Evolutionary conservation across 1,140 invertebrate species (phyloP).

Genomic region (Leguminivora glycinivorella): DNA sequence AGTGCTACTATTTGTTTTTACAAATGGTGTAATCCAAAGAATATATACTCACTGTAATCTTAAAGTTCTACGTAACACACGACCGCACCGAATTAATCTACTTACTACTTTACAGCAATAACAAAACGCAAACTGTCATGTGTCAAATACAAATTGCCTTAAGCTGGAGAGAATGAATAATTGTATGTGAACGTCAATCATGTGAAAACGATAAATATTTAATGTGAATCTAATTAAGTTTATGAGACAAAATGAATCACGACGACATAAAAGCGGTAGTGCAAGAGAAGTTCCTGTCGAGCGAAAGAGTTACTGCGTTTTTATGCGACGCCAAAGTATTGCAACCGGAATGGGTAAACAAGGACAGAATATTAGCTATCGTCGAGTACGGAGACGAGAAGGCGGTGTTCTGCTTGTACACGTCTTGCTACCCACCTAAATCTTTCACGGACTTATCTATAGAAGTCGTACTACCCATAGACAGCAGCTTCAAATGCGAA

Average conservation of each 20-base stretch:
- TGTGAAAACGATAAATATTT: slow-evolving; percentile 29
- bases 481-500: slow-evolving; percentile 87
- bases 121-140: not conserved
- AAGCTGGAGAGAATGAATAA: not conserved
- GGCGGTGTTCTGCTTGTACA: slow-evolving; percentile 74
- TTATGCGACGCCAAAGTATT: slow-evolving; percentile 71
- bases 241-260: slow-evolving; percentile 66
- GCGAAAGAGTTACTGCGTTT: slow-evolving; percentile 79
- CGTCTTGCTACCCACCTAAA: slow-evolving; percentile 80
- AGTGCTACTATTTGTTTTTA: no score
- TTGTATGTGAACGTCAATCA: slow-evolving; percentile 31
- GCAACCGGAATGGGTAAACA: slow-evolving; percentile 69
- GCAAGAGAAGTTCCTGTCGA: slow-evolving; percentile 82
- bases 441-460: slow-evolving; percentile 85
- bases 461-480: slow-evolving; percentile 87
- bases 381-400: slow-evolving; percentile 76
- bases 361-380: slow-evolving; percentile 72
- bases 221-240: slow-evolving; percentile 40
- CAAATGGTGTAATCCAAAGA: no score
- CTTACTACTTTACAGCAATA: no score
- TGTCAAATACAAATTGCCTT: slow-evolving; percentile 3
- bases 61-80: no score
- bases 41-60: no score
- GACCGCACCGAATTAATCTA: no score
- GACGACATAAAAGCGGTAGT: slow-evolving; percentile 75